Evolutionary conservation across 2,113 vertebrate species (phyloP).

Genomic region (Numenius arquata): DNA sequence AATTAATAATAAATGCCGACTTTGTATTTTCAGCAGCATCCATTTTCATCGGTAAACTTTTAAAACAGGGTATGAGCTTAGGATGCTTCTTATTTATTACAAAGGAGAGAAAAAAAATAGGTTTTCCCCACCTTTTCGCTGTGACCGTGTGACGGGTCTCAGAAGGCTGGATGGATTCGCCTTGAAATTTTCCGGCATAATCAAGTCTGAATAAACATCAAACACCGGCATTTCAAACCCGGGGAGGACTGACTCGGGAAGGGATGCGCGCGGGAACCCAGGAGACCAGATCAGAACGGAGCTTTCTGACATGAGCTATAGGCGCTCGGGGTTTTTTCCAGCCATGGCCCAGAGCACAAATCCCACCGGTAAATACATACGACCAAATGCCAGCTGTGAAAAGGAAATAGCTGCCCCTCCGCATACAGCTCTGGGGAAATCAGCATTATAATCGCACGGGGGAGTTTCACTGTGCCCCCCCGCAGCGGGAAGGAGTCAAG

Average conservation of each 20-base stretch:
- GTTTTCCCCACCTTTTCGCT: neutral
- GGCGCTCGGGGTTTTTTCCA: neutral
- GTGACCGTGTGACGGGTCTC: neutral
- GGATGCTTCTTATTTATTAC: neutral
- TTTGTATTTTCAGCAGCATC: neutral
- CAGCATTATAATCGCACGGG: neutral
- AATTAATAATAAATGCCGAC: neutral
- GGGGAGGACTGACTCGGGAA: neutral
- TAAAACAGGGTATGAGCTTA: neutral
- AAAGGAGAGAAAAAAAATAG: neutral
- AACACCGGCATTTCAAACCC: neutral
- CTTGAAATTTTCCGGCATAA: neutral
- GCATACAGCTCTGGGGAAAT: rapidly evolving
- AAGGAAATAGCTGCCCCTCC: neutral
- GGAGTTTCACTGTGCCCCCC: neutral
- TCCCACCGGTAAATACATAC: neutral
- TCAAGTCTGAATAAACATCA: neutral
- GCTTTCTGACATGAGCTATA: neutral
- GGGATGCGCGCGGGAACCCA: neutral
- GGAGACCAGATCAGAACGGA: neutral
- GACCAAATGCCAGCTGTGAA: neutral
- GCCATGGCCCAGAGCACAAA: neutral
- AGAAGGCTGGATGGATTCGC: neutral
- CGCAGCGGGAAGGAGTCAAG: rapidly evolving
- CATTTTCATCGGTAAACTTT: neutral